phyloP scores from a whole-genome alignment of 2,113 vertebrate species.

The Thamnophis sirtalis region DNA sequence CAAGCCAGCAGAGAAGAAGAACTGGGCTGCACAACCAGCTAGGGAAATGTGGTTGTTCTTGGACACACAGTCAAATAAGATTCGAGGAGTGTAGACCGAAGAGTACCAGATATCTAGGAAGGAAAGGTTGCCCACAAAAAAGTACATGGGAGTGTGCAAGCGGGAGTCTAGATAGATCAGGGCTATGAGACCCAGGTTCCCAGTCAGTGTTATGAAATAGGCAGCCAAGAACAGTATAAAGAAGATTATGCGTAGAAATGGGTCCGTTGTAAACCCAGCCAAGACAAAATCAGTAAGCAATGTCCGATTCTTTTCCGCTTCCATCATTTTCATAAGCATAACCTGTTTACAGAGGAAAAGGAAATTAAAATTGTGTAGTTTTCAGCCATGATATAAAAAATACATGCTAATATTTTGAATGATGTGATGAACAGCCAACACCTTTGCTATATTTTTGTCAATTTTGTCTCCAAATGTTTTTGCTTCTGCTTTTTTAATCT shows the following conservation, averaged over 20 bases:
- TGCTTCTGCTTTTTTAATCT: not conserved
- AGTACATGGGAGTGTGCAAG: conserved; percentile 52
- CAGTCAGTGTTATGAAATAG: conserved; percentile 38
- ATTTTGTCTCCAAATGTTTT: not conserved
- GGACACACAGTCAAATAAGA: conserved; percentile 45
- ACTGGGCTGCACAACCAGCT: not conserved
- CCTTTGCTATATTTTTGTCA: not conserved
- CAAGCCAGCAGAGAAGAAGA: not conserved
- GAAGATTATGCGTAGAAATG: not conserved
- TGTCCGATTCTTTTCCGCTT: not conserved
- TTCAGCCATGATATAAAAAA: no score
- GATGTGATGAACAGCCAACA: not conserved
- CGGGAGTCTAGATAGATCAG: conserved; percentile 40
- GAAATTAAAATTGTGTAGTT: no score
- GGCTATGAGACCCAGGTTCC: conserved; percentile 38
- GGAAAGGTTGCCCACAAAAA: conserved; percentile 53
- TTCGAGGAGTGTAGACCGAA: conserved; percentile 45
- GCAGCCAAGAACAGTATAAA: conserved; percentile 49
- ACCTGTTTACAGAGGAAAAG: not conserved
- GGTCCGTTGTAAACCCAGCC: conserved; percentile 35
- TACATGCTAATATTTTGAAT: no score
- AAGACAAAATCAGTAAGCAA: conserved; percentile 40
- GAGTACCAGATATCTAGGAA: conserved; percentile 53
- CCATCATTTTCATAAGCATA: not conserved
- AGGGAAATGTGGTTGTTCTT: conserved; percentile 42